These are phyloP conservation scores for Heliconius ismenius DNA, from an alignment of 2,888 invertebrate species.

Conservation along the genomic window DNA sequence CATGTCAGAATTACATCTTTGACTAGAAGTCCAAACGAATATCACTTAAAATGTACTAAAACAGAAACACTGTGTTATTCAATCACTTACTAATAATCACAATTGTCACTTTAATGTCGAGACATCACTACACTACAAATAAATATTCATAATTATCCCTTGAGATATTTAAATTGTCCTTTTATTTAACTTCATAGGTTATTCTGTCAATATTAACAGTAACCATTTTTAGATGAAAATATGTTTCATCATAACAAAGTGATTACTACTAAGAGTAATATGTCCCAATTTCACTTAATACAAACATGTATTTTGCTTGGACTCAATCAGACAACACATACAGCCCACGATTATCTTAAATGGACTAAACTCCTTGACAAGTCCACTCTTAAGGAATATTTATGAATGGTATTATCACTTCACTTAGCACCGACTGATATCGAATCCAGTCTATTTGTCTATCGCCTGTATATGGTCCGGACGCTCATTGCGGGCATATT, in stretches of 20 bases:
- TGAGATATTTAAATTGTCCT: background rate
- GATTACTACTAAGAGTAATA: background rate
- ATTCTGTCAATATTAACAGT: background rate
- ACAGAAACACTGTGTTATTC: background rate
- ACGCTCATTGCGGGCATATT: slow-evolving; percentile 88
- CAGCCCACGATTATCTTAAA: background rate
- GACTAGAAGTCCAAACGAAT: slow-evolving; percentile 49
- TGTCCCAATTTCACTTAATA: slow-evolving; percentile 1
- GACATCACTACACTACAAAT: slow-evolving; percentile 22
- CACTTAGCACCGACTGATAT: slow-evolving; percentile 55
- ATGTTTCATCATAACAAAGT: slow-evolving; percentile 1
- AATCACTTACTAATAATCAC: background rate
- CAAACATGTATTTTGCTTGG: background rate
- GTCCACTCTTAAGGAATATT: slow-evolving; percentile 15
- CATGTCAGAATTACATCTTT: slow-evolving; percentile 42
- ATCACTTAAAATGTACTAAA: slow-evolving; percentile 17
- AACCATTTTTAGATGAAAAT: slow-evolving; percentile 8
- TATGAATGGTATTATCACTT: slow-evolving; percentile 30
- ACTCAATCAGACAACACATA: background rate
- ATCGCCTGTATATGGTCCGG: slow-evolving; percentile 88
- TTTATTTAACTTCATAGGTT: background rate
- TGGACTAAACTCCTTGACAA: background rate
- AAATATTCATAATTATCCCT: slow-evolving; percentile 27
- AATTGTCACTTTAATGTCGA: slow-evolving; percentile 12
- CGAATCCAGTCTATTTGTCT: slow-evolving; percentile 62